Evolutionary conservation across 1,140 invertebrate genomes (phyloP), one percentile per base, ranked within the genome.

Genomic region (Papilio glaucus): DNA sequence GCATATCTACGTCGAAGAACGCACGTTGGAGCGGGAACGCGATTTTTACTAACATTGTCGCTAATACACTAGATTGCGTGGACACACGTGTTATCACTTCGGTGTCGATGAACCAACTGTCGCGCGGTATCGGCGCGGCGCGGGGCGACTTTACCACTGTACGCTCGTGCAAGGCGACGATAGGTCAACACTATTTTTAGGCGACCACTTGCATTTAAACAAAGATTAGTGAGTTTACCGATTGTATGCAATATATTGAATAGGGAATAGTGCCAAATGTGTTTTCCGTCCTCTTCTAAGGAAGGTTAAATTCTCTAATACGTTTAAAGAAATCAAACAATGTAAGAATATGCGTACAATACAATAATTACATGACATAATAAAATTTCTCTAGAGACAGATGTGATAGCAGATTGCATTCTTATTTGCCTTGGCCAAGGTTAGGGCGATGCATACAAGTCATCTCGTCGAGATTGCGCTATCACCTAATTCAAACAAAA

Each of bases 1-100:
- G 69, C 86, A 90, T 89, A 72, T 90, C 87, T 0, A 88, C 88
- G 75, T 91, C 89, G 2, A 81, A 88, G 3, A 78, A 78, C 26
- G 79, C 74, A 37, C 72, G 73, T 7, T 83, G 72, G 4, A 81
- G 65, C 0, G 83, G 82, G 68, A 87, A 84, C 21, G 85, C 72
- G 2, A 91, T 72, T 82, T 90, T 91, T 49, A 88, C 81, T 42
- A 89, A 63, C 89, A 91, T 91, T 74, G 62, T 81, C 72, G 62
- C 13, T 69, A 45, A 72, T 68, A 69, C 24, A 57, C 18, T 24
- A 13, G 57, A 38, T 9, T 41, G 10, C 29, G 24, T n/a, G 49
- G 24, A 72, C 13, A 82, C 81, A 82, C 88, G 72, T 61, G 83
- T 82, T 82, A 69, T 61, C 80, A 33, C 69, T 41, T 37, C 71